A percentile compares a stretch with the other conserved stretches of the same genome.
These are phyloP conservation scores for Ctenodactylus gundi DNA, from an alignment of 2,113 vertebrate genomes.

Conservation along the genomic window DNA sequence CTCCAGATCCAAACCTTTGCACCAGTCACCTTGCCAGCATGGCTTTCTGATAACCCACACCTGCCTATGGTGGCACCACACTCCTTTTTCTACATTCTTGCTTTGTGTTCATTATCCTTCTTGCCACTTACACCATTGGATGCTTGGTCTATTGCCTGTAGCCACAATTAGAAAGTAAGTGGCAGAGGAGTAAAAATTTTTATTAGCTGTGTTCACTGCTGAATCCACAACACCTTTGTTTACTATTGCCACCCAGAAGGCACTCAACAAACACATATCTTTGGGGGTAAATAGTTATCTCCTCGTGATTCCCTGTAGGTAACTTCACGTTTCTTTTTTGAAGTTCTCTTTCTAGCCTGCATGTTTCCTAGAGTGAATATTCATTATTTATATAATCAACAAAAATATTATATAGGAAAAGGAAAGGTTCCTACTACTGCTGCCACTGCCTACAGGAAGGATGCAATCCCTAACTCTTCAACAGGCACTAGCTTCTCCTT, in stretches of 20 bases:
- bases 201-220: neutral
- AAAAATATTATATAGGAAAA: neutral
- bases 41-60: neutral
- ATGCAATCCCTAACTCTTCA: neutral
- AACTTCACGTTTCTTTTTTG: neutral
- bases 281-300: neutral
- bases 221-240: neutral
- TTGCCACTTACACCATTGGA: neutral
- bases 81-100: neutral
- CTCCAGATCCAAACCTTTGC: too few species aligned
- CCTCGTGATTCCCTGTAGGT: neutral
- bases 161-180: neutral
- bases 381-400: neutral
- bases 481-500: neutral
- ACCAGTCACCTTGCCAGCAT: neutral
- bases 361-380: neutral
- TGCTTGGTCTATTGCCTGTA: too few species aligned
- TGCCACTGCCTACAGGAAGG: neutral
- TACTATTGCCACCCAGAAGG: neutral
- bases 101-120: neutral
- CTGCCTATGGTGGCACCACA: accelerated
- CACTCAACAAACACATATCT: neutral
- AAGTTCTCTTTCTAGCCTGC: neutral
- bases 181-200: neutral
- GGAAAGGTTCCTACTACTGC: neutral